Evolutionary conservation across 2,113 vertebrate genomes (phyloP), one percentile per base, ranked within the genome.

Genomic region (Rhinopomastus cyanomelas): DNA sequence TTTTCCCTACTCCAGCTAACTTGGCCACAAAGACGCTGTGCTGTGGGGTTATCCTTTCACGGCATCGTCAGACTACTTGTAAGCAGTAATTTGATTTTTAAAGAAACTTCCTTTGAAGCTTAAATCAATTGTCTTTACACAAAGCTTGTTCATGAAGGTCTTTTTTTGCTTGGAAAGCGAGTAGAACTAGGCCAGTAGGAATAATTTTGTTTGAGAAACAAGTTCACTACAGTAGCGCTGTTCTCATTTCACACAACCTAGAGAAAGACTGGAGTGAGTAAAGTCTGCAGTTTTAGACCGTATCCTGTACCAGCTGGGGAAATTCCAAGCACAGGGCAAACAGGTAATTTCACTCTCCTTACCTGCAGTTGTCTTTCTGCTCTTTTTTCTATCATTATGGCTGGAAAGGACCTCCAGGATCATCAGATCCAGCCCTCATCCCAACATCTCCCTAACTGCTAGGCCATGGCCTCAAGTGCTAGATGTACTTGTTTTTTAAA

Each of bases 151-250:
- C 26, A 57, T 0, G 2, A 18, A 75, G 39, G 23, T 26, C 46
- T 46, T 15, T 87, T 57, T 65, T 53, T 65, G 67, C 67, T 52
- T 19, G 60, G 71, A 12, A 49, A 61, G 19, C 1, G 29, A 79
- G n/a, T 51, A 25, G 56, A 23, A 7, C 23, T 48, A 82, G 69
- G 26, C 39, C n/a, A 10, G 27, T 46, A 22, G 61, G 74, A 65
- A 42, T 81, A 18, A 30, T 71, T 69, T 27, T 9, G 44, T 22
- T 29, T 21, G 51, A 76, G 69, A 44, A 73, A 39, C 32, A 32
- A 32, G 6, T 18, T 56, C 27, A 1, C 25, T 81, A 0, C 4
- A 7, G 26, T 30, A 39, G 5, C 15, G 0, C 39, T 48, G 2
- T 8, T 88, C 66, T 84, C 9, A 25, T 53, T 78, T 32, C 42